Evolutionary conservation across 1,140 invertebrate genomes (phyloP), one percentile per base, ranked within the genome.

Genomic region (Drosophila burlai): DNA sequence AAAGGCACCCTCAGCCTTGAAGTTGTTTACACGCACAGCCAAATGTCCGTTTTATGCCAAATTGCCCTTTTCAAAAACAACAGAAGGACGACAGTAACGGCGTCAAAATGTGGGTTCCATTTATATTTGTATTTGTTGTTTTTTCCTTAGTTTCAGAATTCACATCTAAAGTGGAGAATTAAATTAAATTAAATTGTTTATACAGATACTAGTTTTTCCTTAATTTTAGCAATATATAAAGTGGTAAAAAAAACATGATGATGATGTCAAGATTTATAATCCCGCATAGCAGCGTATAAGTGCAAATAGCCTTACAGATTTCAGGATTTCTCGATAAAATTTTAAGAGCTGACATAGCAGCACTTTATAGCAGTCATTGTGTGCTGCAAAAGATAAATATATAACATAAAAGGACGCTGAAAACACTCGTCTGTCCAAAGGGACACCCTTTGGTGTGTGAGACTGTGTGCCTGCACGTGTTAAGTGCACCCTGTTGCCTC

Each of bases 401-500:
- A 71, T 45, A 65, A 83, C 71, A 83, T 83, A 73, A 84, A 83
- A 84, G 76, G 47, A 61, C 10, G 40, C 58, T 66, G 58, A 38
- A 67, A 50, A 42, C 54, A n/a, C 62, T 46, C 49, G 24, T 31
- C 13, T 38, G 46, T 50, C 63, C 60, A 80, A 47, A 50, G 54
- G 65, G 59, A 80, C 76, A 80, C 72, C 59, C 61, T 57, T 61
- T 63, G 52, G 59, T 42, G n/a, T 61, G 21, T 58, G 58, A 52
- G 52, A 46, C 61, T 74, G 59, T 64, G 62, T 46, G 45, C 55
- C 47, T 82, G 76, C 10, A 47, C 49, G 57, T 67, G 62, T 46
- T 46, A 45, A 45, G 49, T 45, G 24, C 7, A 21, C 18, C 38
- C 16, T 54, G 21, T 31, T 40, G 18, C 45, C 66, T 24, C 54